A percentile compares a stretch with the other conserved stretches of the same genome.
These are phyloP conservation scores for Corythucha ciliata DNA, from an alignment of 2,888 invertebrate genomes.

Conservation along the genomic window DNA sequence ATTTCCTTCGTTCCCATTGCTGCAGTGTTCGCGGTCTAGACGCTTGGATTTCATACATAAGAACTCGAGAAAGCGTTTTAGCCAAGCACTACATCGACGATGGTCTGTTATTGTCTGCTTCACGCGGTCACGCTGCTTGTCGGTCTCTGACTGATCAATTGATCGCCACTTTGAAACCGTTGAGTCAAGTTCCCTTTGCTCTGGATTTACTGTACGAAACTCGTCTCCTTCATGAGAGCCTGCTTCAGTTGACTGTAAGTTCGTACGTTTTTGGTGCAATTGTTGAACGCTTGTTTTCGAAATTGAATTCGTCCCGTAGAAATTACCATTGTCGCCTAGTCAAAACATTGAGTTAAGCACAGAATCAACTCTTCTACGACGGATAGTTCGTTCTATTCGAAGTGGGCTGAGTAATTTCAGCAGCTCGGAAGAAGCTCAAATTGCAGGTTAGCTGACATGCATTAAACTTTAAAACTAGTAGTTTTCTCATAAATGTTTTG, in stretches of 20 bases:
- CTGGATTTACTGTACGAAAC: slow-evolving; percentile 72
- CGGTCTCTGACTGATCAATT: slow-evolving; percentile 59
- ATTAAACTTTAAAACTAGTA: too few relatives aligned
- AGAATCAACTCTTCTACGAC: slow-evolving; percentile 26
- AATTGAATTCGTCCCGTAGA: slow-evolving; percentile 35
- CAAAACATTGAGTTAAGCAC: slow-evolving; percentile 36
- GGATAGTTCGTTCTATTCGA: slow-evolving; percentile 27
- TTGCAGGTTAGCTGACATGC: slow-evolving; percentile 18
- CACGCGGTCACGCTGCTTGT: slow-evolving; percentile 50
- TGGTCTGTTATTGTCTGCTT: slow-evolving; percentile 58
- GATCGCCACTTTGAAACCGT: slow-evolving; percentile 65
- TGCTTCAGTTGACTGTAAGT: slow-evolving; percentile 46
- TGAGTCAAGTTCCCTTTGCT: slow-evolving; percentile 70
- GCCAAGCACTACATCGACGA: slow-evolving; percentile 68
- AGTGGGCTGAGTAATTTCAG: slow-evolving; percentile 21
- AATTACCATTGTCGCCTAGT: slow-evolving; percentile 45
- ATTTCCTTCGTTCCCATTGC: slow-evolving; percentile 1
- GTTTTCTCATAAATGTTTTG: not conserved
- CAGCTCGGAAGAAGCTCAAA: slow-evolving; percentile 20
- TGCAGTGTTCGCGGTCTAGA: slow-evolving; percentile 72
- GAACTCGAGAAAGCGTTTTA: slow-evolving; percentile 71
- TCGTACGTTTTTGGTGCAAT: not conserved
- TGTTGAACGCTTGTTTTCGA: not conserved
- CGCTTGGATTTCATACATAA: slow-evolving; percentile 79
- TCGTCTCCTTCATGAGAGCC: slow-evolving; percentile 63